Evolutionary conservation across 2,888 invertebrate species (phyloP), one percentile per base, ranked within the genome.

Genomic region (Lumbricus terrestris): DNA sequence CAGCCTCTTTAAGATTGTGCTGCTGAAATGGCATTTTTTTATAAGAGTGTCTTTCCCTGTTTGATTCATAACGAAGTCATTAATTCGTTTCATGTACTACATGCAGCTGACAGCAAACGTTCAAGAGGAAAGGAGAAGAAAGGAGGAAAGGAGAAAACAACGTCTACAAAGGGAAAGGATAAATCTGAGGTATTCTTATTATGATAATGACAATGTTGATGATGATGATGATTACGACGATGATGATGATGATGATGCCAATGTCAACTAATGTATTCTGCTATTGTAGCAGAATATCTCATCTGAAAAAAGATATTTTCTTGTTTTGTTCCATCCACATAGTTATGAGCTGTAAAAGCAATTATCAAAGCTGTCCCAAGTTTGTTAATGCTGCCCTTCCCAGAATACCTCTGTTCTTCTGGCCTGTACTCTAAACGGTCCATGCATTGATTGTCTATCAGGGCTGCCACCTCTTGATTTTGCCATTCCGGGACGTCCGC

Each of bases 141-240:
- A 69, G 69, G 69, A 69, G 69, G 69, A 69, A 69, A 69, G 69
- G 69, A 69, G 69, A 69, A 69, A 69, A n/a, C n/a, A n/a, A n/a
- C n/a, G 8, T 11, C 69, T 69, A 13, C 69, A 69, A 69, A 69
- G n/a, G 69, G 69, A 69, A 69, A n/a, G 69, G 69, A 69, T 29
- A 69, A n/a, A n/a, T n/a, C n/a, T n/a, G 69, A 69, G 69, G 69
- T 69, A 69, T n/a, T 69, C 8, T 1, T 1, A 69, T n/a, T 13
- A 69, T n/a, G n/a, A 69, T 5, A n/a, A n/a, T 69, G 69, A 69
- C 29, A n/a, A 11, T 69, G 69, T 6, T 69, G 29, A 11, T n/a
- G 69, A 69, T n/a, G 6, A n/a, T 69, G 69, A 29, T 23, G 11
- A 13, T 23, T 2, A 23, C 29, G 23, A 69, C 8, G 69, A 69